Conservation (phyloP, 2,113 vertebrate species). For the Copsychus sechellarum region DNA sequence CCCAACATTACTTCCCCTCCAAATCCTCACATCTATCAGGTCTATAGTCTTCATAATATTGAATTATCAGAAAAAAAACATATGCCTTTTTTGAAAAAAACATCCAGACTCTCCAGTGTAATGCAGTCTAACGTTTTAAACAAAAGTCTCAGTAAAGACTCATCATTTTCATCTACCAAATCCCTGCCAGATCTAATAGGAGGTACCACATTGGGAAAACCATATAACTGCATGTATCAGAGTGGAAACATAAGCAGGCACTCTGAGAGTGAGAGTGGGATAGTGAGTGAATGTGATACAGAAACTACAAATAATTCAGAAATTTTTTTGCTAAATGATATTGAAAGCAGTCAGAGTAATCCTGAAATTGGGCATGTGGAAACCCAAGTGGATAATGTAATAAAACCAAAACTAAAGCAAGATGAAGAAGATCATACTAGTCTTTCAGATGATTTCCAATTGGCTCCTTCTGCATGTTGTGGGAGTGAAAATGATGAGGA, state of each 20-base stretch:
- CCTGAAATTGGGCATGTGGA: slow-evolving; percentile 62
- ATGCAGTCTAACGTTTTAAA: slow-evolving; percentile 76
- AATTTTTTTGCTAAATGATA: slow-evolving; percentile 72
- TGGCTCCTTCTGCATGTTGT: slow-evolving; percentile 56
- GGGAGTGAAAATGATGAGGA: slow-evolving; percentile 69
- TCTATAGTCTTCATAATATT: slow-evolving; percentile 87
- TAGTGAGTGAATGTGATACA: slow-evolving; percentile 88
- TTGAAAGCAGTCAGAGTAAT: slow-evolving; percentile 68
- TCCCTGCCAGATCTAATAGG: slow-evolving; percentile 88
- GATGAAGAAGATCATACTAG: slow-evolving; percentile 48
- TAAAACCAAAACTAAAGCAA: slow-evolving; percentile 70
- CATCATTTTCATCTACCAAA: slow-evolving; percentile 90
- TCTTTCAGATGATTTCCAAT: slow-evolving; percentile 62
- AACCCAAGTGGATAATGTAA: slow-evolving; percentile 49
- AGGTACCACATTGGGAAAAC: slow-evolving; percentile 58
- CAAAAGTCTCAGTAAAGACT: slow-evolving; percentile 89
- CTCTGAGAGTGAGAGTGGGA: slow-evolving; percentile 92
- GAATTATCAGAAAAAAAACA: slow-evolving; percentile 80
- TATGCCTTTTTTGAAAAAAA: slow-evolving; percentile 71
- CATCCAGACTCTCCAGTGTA: slow-evolving; percentile 42
- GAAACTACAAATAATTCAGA: slow-evolving; percentile 85
- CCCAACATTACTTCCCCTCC: slow-evolving; percentile 53
- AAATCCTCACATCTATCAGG: slow-evolving; percentile 83
- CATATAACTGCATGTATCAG: slow-evolving; percentile 58
- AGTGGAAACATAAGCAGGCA: slow-evolving; percentile 75